phyloP scores from a whole-genome alignment of 1,140 invertebrate species.

The Drosophila pallidifrons region DNA sequence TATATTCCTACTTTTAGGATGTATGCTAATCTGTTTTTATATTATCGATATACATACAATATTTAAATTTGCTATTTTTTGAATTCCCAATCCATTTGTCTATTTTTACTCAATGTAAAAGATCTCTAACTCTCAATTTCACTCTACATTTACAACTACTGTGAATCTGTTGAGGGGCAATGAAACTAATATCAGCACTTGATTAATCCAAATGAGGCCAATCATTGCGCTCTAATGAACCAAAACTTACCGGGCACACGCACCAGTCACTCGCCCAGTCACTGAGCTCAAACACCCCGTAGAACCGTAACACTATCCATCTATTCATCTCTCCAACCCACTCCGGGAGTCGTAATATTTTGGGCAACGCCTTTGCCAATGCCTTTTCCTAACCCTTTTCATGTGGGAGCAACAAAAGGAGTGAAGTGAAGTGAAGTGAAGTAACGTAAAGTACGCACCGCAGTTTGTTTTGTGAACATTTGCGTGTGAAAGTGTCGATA shows the following conservation, averaged over 20 bases:
- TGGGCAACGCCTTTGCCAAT: slow-evolving; percentile 66
- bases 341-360: slow-evolving; percentile 67
- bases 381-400: slow-evolving; percentile 59
- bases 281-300: slow-evolving; percentile 4
- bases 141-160: background rate
- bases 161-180: slow-evolving; percentile 31
- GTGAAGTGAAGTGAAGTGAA: background rate
- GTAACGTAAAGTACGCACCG: slow-evolving; percentile 28
- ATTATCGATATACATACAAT: too few species aligned
- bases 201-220: slow-evolving; percentile 81
- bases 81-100: too few species aligned
- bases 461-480: slow-evolving; percentile 63
- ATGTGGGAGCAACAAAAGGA: background rate
- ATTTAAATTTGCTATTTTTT: too few species aligned
- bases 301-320: slow-evolving; percentile 1
- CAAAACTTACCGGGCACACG: slow-evolving; percentile 69
- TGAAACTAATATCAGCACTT: slow-evolving; percentile 77
- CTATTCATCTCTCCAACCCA: slow-evolving; percentile 19
- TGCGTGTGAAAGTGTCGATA: slow-evolving; percentile 79
- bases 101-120: background rate
- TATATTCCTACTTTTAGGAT: too few species aligned
- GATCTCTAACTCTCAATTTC: background rate
- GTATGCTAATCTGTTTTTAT: too few species aligned
- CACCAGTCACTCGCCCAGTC: slow-evolving; percentile 36
- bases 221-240: slow-evolving; percentile 80